Evolutionary conservation across 2,797 vertebrate species (phyloP).

Genomic region (Ibycter americanus): DNA sequence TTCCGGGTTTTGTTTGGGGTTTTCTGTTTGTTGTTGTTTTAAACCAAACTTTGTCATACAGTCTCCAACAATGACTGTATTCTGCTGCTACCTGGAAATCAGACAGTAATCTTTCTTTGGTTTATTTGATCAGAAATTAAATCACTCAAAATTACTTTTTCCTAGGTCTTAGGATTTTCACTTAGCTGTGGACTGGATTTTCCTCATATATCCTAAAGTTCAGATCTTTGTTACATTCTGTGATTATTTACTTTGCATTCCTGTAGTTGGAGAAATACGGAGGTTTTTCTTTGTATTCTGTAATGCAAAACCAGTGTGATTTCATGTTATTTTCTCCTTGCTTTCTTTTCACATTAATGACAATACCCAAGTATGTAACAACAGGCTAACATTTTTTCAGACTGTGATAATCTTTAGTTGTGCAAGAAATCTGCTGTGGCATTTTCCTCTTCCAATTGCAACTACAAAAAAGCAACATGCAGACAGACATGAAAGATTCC

Average conservation of each 20-base stretch:
- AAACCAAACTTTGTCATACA: neutral
- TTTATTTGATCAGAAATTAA: neutral
- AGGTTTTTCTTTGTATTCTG: neutral
- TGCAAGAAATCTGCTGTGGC: neutral
- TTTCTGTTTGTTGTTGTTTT: neutral
- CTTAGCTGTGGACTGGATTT: neutral
- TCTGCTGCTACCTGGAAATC: neutral
- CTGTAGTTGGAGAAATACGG: neutral
- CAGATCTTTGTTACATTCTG: neutral
- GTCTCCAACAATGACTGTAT: neutral
- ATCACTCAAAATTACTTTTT: neutral
- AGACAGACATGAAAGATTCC: accelerated
- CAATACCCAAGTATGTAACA: neutral
- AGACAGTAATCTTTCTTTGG: neutral
- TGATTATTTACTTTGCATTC: neutral
- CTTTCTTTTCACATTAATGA: neutral
- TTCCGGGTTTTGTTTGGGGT: neutral
- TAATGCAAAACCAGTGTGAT: neutral
- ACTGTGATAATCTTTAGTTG: neutral
- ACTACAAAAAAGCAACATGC: neutral
- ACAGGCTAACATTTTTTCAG: neutral
- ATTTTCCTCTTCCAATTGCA: neutral
- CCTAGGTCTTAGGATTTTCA: neutral
- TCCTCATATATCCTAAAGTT: neutral
- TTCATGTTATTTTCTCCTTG: neutral